Percentiles rank a stretch among this genome's conserved stretches.
Evolutionary conservation across 2,113 vertebrate genomes (phyloP).

Genomic region (Pandion haliaetus): DNA sequence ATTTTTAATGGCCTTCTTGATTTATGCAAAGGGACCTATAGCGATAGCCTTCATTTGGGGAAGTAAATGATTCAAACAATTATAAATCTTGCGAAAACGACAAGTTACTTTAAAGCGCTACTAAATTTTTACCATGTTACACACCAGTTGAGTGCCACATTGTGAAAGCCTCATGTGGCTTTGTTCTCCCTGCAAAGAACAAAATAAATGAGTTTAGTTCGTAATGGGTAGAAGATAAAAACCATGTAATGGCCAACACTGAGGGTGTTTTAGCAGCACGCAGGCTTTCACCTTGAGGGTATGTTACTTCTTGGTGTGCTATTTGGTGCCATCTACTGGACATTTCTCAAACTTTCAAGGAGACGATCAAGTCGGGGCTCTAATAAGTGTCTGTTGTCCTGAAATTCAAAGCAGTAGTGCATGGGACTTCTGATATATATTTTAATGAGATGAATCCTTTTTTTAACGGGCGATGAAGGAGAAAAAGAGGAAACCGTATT

Average conservation of each 20-base stretch:
- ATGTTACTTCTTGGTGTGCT: not conserved
- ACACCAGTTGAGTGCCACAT: not conserved
- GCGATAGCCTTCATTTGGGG: not conserved
- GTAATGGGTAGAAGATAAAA: not conserved
- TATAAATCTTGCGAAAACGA: not conserved
- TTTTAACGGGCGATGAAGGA: not conserved
- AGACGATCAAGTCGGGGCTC: not conserved
- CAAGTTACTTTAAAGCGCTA: not conserved
- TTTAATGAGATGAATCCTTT: not conserved
- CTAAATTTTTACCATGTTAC: not conserved
- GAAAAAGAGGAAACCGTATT: not conserved
- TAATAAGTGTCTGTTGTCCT: not conserved
- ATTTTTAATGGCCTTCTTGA: constrained; percentile 26
- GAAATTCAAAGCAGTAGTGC: not conserved
- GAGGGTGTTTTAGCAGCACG: not conserved
- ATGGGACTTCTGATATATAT: not conserved
- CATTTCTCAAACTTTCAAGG: not conserved
- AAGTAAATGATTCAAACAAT: not conserved
- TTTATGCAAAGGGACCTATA: not conserved
- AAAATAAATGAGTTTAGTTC: not conserved
- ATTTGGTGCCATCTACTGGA: constrained; percentile 38
- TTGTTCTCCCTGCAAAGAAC: not conserved
- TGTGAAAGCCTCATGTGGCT: not conserved
- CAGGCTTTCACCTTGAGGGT: not conserved
- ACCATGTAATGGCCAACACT: fast-evolving